Percentiles rank a stretch among this genome's conserved stretches.
Conservation (phyloP, 2,113 vertebrate genomes). For the Muntiacus reevesi region DNA sequence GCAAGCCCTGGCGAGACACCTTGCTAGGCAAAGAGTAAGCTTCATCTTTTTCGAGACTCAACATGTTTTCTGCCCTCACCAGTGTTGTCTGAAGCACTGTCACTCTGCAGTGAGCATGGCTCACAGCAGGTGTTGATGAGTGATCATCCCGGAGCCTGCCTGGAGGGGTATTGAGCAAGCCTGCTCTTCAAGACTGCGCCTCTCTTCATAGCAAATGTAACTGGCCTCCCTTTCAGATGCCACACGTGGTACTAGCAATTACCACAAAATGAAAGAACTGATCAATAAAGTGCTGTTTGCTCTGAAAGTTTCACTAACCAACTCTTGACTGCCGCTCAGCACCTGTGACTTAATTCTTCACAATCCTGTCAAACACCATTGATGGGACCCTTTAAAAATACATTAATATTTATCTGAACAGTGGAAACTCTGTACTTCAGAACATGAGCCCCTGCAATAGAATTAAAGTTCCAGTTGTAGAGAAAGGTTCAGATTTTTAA, state of each 20-base stretch:
- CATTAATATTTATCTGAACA: not conserved
- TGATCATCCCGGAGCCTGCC: not conserved
- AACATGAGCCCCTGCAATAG: not conserved
- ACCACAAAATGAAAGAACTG: conserved; percentile 28
- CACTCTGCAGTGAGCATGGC: not conserved
- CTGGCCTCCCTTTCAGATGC: not conserved
- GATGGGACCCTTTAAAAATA: not conserved
- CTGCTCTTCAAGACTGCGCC: not conserved
- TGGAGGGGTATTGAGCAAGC: not conserved
- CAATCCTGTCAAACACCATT: not conserved
- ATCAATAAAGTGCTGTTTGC: conserved; percentile 78
- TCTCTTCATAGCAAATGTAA: not conserved
- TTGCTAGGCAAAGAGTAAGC: not conserved
- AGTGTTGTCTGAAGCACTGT: not conserved
- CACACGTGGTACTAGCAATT: conserved; percentile 20
- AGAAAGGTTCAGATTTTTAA: not conserved
- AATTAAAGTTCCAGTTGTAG: conserved; percentile 26
- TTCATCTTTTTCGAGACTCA: not conserved
- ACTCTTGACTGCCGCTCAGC: not conserved
- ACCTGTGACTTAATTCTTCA: conserved; percentile 11
- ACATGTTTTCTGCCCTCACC: not conserved
- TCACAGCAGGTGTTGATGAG: not conserved
- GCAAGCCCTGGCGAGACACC: not conserved
- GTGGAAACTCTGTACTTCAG: not conserved
- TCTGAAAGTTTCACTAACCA: conserved; percentile 41